phyloP scores from a whole-genome alignment of 2,888 invertebrate genomes.

The Sericinus montela region DNA sequence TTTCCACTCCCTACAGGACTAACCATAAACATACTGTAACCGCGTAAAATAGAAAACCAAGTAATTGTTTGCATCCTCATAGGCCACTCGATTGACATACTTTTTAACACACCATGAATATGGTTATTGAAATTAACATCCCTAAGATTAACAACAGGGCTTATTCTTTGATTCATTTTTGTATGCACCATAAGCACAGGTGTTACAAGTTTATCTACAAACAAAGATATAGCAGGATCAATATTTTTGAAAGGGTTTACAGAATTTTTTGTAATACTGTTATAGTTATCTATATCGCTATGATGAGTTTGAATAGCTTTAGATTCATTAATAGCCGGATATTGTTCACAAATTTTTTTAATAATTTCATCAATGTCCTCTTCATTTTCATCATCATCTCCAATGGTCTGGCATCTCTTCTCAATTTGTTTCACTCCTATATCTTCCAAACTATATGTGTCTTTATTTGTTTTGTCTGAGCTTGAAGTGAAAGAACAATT shows the following conservation, averaged over 20 bases:
- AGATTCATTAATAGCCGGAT: constrained; percentile 11
- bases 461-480: constrained; percentile 34
- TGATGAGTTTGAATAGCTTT: constrained; percentile 13
- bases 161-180: constrained; percentile 49
- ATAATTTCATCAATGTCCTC: constrained; percentile 35
- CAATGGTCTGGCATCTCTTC: constrained; percentile 5
- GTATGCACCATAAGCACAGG: constrained; percentile 66
- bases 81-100: constrained; percentile 52
- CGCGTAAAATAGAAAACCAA: constrained; percentile 84
- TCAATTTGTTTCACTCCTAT: constrained; percentile 19
- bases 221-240: constrained; percentile 52
- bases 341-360: constrained; percentile 29
- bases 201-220: constrained; percentile 60
- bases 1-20: constrained; percentile 82
- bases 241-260: constrained; percentile 62
- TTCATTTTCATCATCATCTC: constrained; percentile 26
- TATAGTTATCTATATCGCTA: neutral
- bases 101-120: constrained; percentile 46
- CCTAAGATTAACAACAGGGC: constrained; percentile 42
- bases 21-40: constrained; percentile 82
- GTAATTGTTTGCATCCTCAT: constrained; percentile 82
- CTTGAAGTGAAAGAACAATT: constrained; percentile 20
- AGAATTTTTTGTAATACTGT: constrained; percentile 7
- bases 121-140: constrained; percentile 52
- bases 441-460: constrained; percentile 27